Percentiles rank a stretch among this genome's conserved stretches.
Evolutionary conservation across 1,140 invertebrate genomes (phyloP).

Genomic region (Hyles euphorbiae): DNA sequence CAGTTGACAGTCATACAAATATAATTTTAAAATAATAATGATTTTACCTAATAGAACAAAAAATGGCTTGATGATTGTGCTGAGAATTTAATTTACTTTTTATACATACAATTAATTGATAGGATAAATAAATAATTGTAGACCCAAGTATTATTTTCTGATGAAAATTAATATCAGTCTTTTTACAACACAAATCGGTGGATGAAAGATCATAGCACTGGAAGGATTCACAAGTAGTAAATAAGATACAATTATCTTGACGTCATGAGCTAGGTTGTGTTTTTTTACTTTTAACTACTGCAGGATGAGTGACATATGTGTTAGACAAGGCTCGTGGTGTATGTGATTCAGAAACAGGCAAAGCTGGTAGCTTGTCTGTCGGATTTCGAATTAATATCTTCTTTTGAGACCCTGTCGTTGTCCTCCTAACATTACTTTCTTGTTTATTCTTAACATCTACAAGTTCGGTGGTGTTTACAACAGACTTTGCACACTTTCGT

Average conservation of each 20-base stretch:
- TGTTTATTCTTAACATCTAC: constrained; percentile 64
- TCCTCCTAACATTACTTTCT: constrained; percentile 47
- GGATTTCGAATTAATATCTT: constrained; percentile 63
- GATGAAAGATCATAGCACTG: constrained; percentile 61
- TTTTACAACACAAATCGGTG: constrained; percentile 37
- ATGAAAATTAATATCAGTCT: constrained; percentile 52
- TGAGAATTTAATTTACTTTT: neutral
- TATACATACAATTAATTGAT: too few species aligned
- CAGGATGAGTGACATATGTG: constrained; percentile 68
- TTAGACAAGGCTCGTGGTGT: constrained; percentile 67
- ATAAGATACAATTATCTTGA: constrained; percentile 16
- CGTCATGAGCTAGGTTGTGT: constrained; percentile 62
- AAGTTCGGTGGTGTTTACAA: constrained; percentile 62
- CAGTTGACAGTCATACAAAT: too few species aligned
- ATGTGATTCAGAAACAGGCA: constrained; percentile 60
- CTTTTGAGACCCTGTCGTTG: constrained; percentile 47
- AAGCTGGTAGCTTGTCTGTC: constrained; percentile 62
- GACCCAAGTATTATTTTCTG: constrained; percentile 7
- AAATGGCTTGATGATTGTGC: neutral
- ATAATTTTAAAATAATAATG: too few species aligned
- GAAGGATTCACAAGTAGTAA: constrained; percentile 62
- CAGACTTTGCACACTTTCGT: constrained; percentile 52
- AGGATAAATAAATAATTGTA: neutral
- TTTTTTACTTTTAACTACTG: constrained; percentile 59
- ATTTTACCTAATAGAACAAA: too few species aligned